Conservation (phyloP, 2,113 vertebrate species). For the Aramus guarauna region DNA sequence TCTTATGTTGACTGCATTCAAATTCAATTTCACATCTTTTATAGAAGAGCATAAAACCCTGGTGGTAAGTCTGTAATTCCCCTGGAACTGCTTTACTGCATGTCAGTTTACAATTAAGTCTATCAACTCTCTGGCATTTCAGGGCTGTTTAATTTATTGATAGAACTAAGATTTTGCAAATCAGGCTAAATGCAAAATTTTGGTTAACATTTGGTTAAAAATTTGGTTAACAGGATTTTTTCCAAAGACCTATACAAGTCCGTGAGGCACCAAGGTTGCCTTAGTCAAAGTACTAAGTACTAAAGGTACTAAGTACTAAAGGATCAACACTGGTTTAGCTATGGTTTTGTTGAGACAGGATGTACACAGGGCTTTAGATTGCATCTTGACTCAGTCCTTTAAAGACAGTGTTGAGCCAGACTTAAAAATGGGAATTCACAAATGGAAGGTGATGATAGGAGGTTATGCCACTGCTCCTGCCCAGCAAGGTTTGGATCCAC, state of each 20-base stretch:
- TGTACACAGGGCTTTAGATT: background rate
- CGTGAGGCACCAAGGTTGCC: background rate
- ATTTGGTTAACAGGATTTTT: too few relatives aligned
- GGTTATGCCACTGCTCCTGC: background rate
- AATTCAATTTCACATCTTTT: background rate
- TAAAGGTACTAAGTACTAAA: background rate
- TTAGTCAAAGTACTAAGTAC: background rate
- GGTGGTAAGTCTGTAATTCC: background rate
- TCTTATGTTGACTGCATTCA: background rate
- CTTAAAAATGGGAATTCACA: background rate
- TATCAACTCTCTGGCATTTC: background rate
- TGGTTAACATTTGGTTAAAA: too few relatives aligned
- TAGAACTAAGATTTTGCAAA: background rate
- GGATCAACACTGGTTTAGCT: too few relatives aligned
- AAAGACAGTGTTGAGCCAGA: background rate
- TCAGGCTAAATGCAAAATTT: background rate
- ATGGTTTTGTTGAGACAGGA: background rate
- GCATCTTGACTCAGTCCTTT: background rate
- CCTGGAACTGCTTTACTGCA: background rate
- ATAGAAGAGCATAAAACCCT: background rate
- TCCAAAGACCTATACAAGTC: background rate
- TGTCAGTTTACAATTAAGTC: background rate
- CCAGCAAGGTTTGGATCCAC: background rate
- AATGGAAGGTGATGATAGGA: background rate
- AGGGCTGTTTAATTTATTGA: background rate